Conservation (phyloP, 2,888 invertebrate genomes). For the Kryphioiulus occultus region DNA sequence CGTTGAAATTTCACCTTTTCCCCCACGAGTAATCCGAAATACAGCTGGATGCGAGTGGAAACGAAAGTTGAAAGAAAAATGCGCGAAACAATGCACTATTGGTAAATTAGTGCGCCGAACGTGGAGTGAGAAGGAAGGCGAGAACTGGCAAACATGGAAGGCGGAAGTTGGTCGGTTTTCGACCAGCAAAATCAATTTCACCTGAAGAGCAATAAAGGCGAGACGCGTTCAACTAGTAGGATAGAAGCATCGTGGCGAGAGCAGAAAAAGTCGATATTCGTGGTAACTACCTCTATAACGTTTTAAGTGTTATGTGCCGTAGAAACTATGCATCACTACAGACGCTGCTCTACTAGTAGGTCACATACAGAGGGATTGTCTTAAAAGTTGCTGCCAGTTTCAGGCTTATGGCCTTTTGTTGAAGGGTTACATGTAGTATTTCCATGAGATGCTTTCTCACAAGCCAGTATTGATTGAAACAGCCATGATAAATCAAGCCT, state of each 20-base stretch:
- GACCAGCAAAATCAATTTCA: constrained; percentile 35
- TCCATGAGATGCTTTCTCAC: no score
- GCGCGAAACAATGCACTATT: neutral
- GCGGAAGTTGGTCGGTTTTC: neutral
- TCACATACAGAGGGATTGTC: constrained; percentile 15
- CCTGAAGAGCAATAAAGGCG: constrained; percentile 9
- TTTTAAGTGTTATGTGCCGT: constrained; percentile 9
- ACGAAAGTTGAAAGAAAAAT: neutral
- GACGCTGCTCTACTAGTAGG: neutral
- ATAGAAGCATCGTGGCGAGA: neutral
- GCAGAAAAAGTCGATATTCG: neutral
- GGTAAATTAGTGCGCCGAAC: neutral
- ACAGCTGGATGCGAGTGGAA: neutral
- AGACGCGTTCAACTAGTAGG: neutral
- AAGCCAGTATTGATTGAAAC: no score
- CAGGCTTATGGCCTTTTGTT: no score
- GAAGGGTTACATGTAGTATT: no score
- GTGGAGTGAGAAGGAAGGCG: neutral
- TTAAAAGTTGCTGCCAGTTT: neutral
- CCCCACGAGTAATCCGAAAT: neutral
- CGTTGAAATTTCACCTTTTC: neutral
- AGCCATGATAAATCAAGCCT: no score
- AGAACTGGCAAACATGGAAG: neutral
- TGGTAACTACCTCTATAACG: constrained; percentile 31
- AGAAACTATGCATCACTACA: neutral